These are phyloP conservation scores for Puntigrus tetrazona DNA, from an alignment of 2,113 vertebrate genomes.

Conservation along the genomic window DNA sequence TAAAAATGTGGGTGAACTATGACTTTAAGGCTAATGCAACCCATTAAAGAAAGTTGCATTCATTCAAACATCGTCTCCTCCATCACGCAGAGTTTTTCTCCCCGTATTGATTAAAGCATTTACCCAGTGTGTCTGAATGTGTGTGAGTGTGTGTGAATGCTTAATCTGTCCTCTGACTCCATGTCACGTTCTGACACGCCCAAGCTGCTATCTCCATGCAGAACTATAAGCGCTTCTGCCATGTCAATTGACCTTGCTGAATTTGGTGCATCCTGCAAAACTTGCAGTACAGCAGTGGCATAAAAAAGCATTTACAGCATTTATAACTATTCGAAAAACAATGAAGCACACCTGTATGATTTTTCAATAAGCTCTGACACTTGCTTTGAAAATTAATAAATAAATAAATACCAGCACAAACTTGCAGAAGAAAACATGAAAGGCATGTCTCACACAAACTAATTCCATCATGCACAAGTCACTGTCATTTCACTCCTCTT, in stretches of 20 bases:
- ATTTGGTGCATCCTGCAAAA: not conserved
- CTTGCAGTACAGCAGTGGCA: not conserved
- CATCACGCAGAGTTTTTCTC: constrained; percentile 25
- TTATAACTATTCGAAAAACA: no score
- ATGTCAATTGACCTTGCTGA: constrained; percentile 24
- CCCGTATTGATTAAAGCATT: constrained; percentile 44
- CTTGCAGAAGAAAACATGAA: not conserved
- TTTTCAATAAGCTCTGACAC: not conserved
- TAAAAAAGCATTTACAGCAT: not conserved
- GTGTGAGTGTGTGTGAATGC: constrained; percentile 32
- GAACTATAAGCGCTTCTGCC: constrained; percentile 27
- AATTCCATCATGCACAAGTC: not conserved
- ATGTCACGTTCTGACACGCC: constrained; percentile 52
- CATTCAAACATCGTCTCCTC: not conserved
- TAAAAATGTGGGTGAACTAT: not conserved
- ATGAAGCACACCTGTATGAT: not conserved
- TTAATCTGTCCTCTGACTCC: constrained; percentile 42
- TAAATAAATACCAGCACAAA: not conserved
- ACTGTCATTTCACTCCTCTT: not conserved
- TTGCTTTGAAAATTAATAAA: not conserved
- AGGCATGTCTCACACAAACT: not conserved
- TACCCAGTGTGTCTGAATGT: constrained; percentile 1
- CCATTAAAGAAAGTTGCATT: not conserved
- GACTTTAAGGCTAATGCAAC: not conserved
- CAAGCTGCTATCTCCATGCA: constrained; percentile 41